Evolutionary conservation across 2,113 vertebrate genomes (phyloP).

Genomic region (Argyrosomus japonicus): DNA sequence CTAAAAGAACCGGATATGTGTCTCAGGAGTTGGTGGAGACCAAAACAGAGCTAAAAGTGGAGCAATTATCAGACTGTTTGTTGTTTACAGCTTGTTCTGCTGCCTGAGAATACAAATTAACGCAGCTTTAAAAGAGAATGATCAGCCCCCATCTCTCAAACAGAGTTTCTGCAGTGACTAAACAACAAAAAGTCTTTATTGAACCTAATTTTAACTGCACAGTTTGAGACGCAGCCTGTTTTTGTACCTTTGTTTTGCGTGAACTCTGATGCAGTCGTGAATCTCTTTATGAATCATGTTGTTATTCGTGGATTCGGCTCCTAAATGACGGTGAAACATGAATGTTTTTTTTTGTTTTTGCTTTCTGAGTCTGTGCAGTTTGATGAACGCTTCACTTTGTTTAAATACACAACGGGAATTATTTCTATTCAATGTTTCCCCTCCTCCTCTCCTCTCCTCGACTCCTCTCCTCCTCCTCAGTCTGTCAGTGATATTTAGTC

Average conservation of each 20-base stretch:
- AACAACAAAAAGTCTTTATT: neutral
- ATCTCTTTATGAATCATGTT: neutral
- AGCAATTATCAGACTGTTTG: neutral
- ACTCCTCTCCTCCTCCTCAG: neutral
- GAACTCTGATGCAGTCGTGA: neutral
- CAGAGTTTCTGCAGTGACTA: neutral
- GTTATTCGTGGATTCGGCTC: slow-evolving; percentile 19
- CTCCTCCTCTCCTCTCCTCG: neutral
- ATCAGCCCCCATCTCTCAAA: neutral
- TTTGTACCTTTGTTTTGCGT: neutral
- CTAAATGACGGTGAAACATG: slow-evolving; percentile 13
- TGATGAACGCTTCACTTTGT: neutral
- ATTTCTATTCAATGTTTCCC: neutral
- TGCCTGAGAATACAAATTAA: too few species aligned
- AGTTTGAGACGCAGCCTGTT: slow-evolving; percentile 14
- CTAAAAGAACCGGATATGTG: too few species aligned
- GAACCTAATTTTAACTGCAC: neutral
- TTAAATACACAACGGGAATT: neutral
- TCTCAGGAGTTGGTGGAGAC: neutral
- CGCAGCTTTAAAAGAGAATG: neutral
- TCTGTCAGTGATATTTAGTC: slow-evolving; percentile 19
- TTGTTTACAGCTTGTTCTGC: neutral
- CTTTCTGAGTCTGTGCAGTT: slow-evolving; percentile 9
- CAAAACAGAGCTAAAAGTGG: neutral
- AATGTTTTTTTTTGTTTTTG: neutral